These are phyloP conservation scores for Actinia tenebrosa DNA, from an alignment of 64 coral and sea anemone genomes.

Conservation along the genomic window DNA sequence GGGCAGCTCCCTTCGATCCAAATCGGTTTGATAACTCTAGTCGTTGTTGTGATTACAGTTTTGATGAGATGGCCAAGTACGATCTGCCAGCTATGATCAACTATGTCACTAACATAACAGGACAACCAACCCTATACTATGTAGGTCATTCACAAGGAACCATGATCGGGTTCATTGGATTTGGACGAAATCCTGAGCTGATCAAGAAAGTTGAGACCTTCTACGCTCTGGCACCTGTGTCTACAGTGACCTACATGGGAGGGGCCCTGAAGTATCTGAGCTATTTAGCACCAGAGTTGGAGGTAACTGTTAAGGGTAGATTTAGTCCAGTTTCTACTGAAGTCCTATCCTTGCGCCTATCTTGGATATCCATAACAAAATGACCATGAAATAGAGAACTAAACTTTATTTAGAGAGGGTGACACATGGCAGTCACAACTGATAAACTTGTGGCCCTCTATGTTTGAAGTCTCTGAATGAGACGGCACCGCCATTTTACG, in stretches of 20 bases:
- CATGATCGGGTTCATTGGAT: constrained; percentile 60
- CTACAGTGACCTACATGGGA: constrained; percentile 50
- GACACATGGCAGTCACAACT: no score
- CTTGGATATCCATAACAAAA: no score
- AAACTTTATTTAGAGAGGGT: no score
- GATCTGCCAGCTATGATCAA: constrained; percentile 91
- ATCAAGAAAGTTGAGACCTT: constrained; percentile 70
- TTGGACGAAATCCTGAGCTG: constrained; percentile 51
- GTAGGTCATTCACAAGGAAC: constrained; percentile 79
- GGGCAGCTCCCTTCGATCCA: no score
- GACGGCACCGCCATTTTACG: no score
- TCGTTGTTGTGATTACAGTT: constrained; percentile 25
- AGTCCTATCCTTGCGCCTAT: no score
- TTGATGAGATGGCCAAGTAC: constrained; percentile 83
- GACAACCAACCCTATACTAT: constrained; percentile 60
- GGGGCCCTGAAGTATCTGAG: constrained; percentile 60
- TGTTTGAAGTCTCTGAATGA: no score
- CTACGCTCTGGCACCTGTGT: constrained; percentile 70
- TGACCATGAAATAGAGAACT: no score
- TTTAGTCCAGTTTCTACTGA: neutral
- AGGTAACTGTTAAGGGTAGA: constrained; percentile 34
- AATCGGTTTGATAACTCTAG: neutral
- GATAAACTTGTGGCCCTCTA: no score
- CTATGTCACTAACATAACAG: constrained; percentile 52
- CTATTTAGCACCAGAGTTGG: constrained; percentile 29